Percentiles rank a stretch among this genome's conserved stretches.
phyloP scores from a whole-genome alignment of 1,140 invertebrate species.

The Anagrus nilaparvatae region DNA sequence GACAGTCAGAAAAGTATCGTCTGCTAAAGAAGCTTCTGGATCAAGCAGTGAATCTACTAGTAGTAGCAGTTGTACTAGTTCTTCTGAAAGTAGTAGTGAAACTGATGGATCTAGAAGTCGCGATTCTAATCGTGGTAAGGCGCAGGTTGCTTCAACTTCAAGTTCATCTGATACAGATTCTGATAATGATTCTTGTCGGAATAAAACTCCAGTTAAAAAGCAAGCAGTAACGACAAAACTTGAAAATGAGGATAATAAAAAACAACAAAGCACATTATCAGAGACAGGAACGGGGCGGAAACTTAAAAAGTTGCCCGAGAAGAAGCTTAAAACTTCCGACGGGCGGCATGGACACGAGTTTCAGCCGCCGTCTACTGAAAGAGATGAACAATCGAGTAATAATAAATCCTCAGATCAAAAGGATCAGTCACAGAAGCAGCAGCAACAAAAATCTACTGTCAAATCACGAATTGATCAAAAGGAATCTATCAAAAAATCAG shows the following conservation, averaged over 20 bases:
- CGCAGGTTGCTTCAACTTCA: constrained; percentile 25
- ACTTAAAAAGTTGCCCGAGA: constrained; percentile 61
- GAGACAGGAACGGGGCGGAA: constrained; percentile 39
- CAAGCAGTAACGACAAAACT: constrained; percentile 7
- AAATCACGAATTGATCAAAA: too few species aligned
- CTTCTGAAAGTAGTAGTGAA: constrained; percentile 36
- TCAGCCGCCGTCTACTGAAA: constrained; percentile 59
- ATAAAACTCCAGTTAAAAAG: constrained; percentile 10
- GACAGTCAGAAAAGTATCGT: constrained; percentile 14
- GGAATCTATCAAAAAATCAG: constrained; percentile 19
- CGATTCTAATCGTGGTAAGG: not conserved
- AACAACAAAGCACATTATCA: constrained; percentile 8
- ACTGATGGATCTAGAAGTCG: constrained; percentile 31
- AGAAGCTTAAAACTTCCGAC: constrained; percentile 80
- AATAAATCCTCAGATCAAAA: constrained; percentile 32
- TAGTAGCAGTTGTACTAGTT: constrained; percentile 33
- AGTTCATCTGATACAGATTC: constrained; percentile 37
- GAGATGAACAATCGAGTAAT: constrained; percentile 62
- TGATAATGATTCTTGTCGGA: constrained; percentile 12
- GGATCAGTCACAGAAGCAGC: constrained; percentile 27
- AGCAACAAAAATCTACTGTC: constrained; percentile 9
- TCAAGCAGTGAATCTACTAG: constrained; percentile 28
- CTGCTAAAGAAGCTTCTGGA: constrained; percentile 21
- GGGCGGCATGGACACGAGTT: constrained; percentile 63
- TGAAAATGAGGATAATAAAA: constrained; percentile 1